Evolutionary conservation across 2,113 vertebrate species (phyloP), one percentile per base, ranked within the genome.

Genomic region (Chrysochloris asiatica): DNA sequence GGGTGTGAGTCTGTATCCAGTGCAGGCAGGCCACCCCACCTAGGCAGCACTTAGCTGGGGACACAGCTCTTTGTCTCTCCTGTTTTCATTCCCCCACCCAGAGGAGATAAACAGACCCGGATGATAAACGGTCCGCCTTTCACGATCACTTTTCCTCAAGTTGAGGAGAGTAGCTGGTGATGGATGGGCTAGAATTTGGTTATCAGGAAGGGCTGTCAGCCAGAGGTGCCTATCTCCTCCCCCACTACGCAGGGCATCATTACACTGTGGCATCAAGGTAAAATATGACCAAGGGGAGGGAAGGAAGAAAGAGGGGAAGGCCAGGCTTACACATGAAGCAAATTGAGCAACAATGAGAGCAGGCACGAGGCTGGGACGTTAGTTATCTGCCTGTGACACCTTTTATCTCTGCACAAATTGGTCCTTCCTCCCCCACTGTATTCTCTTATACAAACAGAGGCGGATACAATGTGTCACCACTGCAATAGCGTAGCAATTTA

Each of bases 361-460:
- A 95, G 96, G 96, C 95, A 91, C 11, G 88, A 97, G 96, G 96
- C 96, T 93, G 96, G 97, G 97, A 97, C 36, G 94, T 97, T 96
- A 91, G 96, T 98, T 98, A 98, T 98, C 98, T 78, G 96, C 96
- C 95, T 71, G 94, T 97, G 97, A 98, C 98, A 98, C 98, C 98
- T 98, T 98, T 98, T 98, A 98, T 98, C 98, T 98, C 94, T 59
- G 96, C 96, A 98, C 97, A 98, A 98, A 98, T 98, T 98, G 97
- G 98, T 97, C 98, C 97, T 98, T 98, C 97, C 97, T 96, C 97
- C 96, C 97, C 97, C 96, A 98, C 98, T 97, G 97, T 97, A 98
- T 97, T 96, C 97, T 97, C 98, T 98, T 98, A 97, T 98, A 98
- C 97, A 98, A 98, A 98, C 97, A 98, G 96, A 97, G 87, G 97